Evolutionary conservation across 2,888 invertebrate species (phyloP), one percentile per base, ranked within the genome.

Genomic region (Caenorhabditis plicata): DNA sequence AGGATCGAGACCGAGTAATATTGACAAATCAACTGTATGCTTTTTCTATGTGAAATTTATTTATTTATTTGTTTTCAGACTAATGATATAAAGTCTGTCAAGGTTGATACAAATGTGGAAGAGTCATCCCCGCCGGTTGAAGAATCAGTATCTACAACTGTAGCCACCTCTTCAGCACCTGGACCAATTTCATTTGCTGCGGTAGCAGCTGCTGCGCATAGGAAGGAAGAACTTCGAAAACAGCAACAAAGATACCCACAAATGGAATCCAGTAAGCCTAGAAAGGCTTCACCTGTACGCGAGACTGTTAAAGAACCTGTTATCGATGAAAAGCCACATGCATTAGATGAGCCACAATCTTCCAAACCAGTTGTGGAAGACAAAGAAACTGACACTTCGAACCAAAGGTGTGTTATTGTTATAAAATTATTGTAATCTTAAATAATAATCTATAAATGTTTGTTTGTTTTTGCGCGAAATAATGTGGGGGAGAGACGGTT

Each of bases 161-260:
- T 60, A 3, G 42, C 64, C n/a, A 58, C 58, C 8, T 49, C 58
- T 1, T 49, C 64, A 2, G 58, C 64, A 2, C 42, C 65, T 4
- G 63, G 47, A 27, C 66, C 69, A 39, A 64, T 67, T 31, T 69
- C 69, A 2, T 69, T 69, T 42, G 69, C 69, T 26, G 69, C 69
- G 2, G 63, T 65, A 9, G 69, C 69, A 9, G 69, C 69, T 9
- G 66, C 66, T 22, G 66, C 61, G 8, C 58, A 57, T 22, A 51
- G 61, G 13, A 64, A 61, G 19, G 64, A 69, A 27, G 57, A 62
- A 20, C 56, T 56, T 13, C 53, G 53, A 33, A 54, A 57, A 40
- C 55, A 58, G 33, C 53, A 61, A 11, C 27, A 39, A 17, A 45
- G 46, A 17, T 41, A 41, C 29, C 55, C 53, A 2, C 54, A 54